A percentile compares a stretch with the other conserved stretches of the same genome.
Conservation (phyloP, 2,797 vertebrate species). For the Adrianichthys oophorus region DNA sequence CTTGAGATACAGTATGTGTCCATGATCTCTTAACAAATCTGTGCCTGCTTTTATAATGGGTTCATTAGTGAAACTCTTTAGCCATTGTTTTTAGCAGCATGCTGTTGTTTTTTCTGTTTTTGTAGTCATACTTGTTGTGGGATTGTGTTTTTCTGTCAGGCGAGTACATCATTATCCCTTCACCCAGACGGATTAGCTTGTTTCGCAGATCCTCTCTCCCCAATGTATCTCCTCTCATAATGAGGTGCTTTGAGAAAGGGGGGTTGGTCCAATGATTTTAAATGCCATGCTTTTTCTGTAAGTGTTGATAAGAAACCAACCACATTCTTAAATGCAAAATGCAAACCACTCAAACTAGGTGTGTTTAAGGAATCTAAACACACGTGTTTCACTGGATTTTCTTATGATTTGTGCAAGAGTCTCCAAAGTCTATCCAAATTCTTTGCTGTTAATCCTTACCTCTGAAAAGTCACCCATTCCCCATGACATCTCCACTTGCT, state of each 20-base stretch:
- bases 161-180: conserved; percentile 68
- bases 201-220: conserved; percentile 41
- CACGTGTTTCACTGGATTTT: neutral
- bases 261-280: conserved; percentile 40
- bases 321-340: neutral
- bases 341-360: conserved; percentile 1
- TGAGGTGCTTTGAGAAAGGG: conserved; percentile 40
- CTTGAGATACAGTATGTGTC: conserved; percentile 6
- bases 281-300: conserved; percentile 40
- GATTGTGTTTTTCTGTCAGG: conserved; percentile 60
- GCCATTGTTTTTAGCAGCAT: conserved; percentile 31
- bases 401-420: too few species aligned
- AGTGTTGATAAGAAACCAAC: conserved; percentile 22
- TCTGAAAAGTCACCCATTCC: conserved; percentile 14
- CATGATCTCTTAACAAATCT: conserved; percentile 26
- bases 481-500: conserved; percentile 21
- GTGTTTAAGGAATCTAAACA: neutral
- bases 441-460: too few species aligned
- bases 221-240: conserved; percentile 43
- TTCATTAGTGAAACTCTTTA: conserved; percentile 58
- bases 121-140: conserved; percentile 34
- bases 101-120: conserved; percentile 55
- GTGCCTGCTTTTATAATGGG: conserved; percentile 46
- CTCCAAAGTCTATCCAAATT: too few species aligned
- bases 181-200: conserved; percentile 62